Percentiles rank a stretch among this genome's conserved stretches.
These are phyloP conservation scores for Acromyrmex heyeri DNA, from an alignment of 1,140 invertebrate species.

Conservation along the genomic window DNA sequence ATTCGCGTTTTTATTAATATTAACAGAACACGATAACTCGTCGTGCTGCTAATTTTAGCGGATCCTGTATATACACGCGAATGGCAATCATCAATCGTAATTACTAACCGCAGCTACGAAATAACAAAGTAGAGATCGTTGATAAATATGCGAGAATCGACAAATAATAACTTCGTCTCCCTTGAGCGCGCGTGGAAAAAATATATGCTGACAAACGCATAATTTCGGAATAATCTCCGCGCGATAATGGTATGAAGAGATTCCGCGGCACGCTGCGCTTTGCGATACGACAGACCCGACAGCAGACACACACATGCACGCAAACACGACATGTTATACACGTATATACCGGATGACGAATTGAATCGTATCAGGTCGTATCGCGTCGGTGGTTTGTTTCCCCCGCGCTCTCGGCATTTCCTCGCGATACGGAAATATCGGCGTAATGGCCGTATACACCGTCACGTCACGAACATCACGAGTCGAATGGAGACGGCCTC, in stretches of 20 bases:
- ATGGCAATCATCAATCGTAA: background rate
- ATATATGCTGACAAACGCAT: background rate
- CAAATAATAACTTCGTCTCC: background rate
- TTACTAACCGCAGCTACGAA: background rate
- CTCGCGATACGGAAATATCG: background rate
- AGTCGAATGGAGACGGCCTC: conserved; percentile 14
- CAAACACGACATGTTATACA: background rate
- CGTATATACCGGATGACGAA: background rate
- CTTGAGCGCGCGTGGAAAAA: background rate
- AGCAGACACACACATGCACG: background rate
- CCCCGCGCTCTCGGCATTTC: background rate
- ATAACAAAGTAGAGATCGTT: background rate
- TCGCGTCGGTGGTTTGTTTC: background rate
- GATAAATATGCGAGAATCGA: background rate
- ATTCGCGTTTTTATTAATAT: no score
- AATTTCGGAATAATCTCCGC: background rate
- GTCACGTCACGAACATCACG: background rate
- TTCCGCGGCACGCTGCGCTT: background rate
- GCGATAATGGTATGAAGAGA: conserved; percentile 2
- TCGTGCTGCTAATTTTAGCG: background rate
- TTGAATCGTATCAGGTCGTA: background rate
- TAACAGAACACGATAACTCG: background rate
- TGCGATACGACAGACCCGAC: background rate
- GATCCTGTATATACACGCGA: background rate
- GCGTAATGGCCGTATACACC: background rate